phyloP scores from a whole-genome alignment of 2,113 vertebrate species.

The Archocentrus centrarchus region DNA sequence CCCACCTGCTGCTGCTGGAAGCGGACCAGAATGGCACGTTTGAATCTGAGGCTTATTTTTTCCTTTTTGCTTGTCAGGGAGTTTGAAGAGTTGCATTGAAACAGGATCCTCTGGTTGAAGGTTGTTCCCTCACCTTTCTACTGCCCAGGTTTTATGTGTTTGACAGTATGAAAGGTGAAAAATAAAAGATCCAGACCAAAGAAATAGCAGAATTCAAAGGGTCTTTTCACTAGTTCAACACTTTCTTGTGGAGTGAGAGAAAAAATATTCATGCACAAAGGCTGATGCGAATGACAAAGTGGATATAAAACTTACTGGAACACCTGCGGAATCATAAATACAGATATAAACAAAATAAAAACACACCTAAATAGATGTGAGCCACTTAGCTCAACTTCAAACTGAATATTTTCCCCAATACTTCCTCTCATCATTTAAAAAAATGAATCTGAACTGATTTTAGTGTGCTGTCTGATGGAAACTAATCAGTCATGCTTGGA shows the following conservation, averaged over 20 bases:
- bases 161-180: neutral
- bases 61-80: neutral
- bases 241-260: neutral
- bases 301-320: neutral
- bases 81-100: neutral
- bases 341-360: neutral
- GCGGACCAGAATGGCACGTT: neutral
- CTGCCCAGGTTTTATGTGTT: neutral
- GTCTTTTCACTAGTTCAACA: neutral
- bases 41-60: neutral
- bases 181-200: neutral
- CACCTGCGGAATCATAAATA: conserved; percentile 4
- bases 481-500: neutral
- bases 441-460: conserved; percentile 12
- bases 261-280: too few species aligned
- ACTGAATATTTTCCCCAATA: neutral
- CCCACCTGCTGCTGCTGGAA: neutral
- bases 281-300: neutral
- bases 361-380: neutral
- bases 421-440: conserved; percentile 1
- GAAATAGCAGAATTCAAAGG: neutral
- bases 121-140: neutral
- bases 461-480: neutral
- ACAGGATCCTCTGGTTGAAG: neutral
- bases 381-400: neutral